Conservation (phyloP, 37 sponge, comb jelly and placozoan genomes). For the Ephydatia muelleri region DNA sequence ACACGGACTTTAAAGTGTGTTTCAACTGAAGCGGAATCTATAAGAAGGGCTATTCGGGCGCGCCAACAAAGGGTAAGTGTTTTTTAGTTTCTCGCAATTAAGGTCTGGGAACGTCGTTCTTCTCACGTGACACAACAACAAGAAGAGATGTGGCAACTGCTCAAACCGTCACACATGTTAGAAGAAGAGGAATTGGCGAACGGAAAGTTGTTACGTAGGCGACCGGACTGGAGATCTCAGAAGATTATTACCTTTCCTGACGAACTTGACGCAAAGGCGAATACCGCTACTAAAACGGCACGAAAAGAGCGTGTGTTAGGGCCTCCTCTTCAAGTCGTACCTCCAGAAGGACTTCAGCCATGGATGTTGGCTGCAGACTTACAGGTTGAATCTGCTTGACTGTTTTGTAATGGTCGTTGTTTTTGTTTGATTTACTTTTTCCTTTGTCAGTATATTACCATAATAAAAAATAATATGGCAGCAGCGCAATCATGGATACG, state of each 20-base stretch:
- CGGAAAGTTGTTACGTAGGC: neutral
- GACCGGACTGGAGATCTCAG: neutral
- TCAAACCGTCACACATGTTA: neutral
- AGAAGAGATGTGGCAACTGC: neutral
- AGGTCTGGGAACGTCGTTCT: neutral
- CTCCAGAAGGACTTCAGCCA: no score
- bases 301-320: neutral
- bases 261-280: neutral
- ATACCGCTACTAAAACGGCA: conserved; percentile 1
- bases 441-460: no score
- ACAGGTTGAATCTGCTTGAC: no score
- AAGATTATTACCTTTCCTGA: neutral
- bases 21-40: neutral
- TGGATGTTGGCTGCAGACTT: no score
- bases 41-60: neutral
- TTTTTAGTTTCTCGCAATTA: neutral
- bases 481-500: no score
- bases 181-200: neutral
- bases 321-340: no score
- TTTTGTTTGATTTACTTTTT: no score
- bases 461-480: no score
- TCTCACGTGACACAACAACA: neutral
- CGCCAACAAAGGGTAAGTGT: neutral
- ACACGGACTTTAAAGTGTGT: no score
- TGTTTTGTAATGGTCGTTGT: no score